Evolutionary conservation across 2,888 invertebrate genomes (phyloP).

Genomic region (Harmothoe impar): DNA sequence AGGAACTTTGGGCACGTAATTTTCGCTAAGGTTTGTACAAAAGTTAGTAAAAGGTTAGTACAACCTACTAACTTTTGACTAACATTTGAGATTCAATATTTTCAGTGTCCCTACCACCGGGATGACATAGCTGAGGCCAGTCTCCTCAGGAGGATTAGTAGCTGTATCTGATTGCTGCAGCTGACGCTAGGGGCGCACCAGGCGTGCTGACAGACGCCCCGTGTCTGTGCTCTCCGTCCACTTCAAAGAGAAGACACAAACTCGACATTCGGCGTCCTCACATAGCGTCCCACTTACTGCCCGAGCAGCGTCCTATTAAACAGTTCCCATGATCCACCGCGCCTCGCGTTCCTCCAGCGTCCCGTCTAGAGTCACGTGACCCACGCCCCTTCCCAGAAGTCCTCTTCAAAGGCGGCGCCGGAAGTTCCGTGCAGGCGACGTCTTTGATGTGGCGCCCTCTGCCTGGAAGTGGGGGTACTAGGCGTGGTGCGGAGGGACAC

Average conservation of each 20-base stretch:
- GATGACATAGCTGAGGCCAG: too few relatives aligned
- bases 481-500: conserved; percentile 1
- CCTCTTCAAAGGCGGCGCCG: conserved; percentile 36
- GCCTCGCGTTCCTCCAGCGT: conserved; percentile 8
- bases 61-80: too few relatives aligned
- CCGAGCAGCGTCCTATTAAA: not conserved
- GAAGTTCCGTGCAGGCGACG: conserved; percentile 34
- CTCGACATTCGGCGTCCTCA: not conserved
- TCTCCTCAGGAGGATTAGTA: not conserved
- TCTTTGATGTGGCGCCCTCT: not conserved
- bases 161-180: too few relatives aligned
- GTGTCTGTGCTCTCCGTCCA: not conserved
- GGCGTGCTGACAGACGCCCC: too few relatives aligned
- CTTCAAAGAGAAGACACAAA: conserved; percentile 33
- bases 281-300: conserved; percentile 1
- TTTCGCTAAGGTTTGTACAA: too few relatives aligned
- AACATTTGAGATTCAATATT: too few relatives aligned
- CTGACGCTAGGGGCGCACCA: too few relatives aligned
- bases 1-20: too few relatives aligned
- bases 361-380: conserved; percentile 31
- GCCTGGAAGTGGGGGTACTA: not conserved
- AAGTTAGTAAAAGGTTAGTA: too few relatives aligned
- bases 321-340: not conserved
- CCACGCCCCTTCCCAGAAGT: conserved; percentile 26
- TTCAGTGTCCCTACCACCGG: too few relatives aligned